Conservation (phyloP, 1,140 invertebrate genomes). For the Phymastichus coffea region DNA sequence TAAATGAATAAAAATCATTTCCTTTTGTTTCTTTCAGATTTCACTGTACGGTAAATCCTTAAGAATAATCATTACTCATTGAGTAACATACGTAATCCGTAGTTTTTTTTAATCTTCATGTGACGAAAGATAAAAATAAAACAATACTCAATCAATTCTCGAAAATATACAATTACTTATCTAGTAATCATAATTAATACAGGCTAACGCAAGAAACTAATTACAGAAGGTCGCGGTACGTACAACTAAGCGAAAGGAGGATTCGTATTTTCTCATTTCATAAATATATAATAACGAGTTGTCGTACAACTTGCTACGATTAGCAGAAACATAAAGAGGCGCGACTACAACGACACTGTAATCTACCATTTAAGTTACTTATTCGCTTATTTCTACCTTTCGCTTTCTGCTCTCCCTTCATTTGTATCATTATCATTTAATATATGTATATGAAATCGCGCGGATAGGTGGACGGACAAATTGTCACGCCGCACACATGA, state of each 20-base stretch:
- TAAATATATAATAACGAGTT: conserved; percentile 25
- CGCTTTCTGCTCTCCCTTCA: not conserved
- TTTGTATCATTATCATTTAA: not conserved
- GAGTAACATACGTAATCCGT: not conserved
- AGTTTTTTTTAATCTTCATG: not conserved
- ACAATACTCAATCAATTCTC: no score
- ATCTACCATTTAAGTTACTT: conserved; percentile 10
- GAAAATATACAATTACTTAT: not conserved
- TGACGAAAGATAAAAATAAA: conserved; percentile 1
- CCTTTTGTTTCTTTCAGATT: conserved; percentile 4
- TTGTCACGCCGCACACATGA: conserved; percentile 10
- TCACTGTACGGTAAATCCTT: conserved; percentile 27
- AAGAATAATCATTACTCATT: conserved; percentile 14
- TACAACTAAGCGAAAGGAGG: conserved; percentile 32
- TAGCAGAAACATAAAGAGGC: conserved; percentile 34
- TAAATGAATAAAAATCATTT: not conserved
- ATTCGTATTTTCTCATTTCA: conserved; percentile 19
- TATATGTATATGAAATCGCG: conserved; percentile 19
- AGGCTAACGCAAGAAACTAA: not conserved
- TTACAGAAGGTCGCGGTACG: conserved; percentile 30
- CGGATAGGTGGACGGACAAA: conserved; percentile 21
- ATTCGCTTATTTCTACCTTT: not conserved
- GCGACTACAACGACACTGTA: conserved; percentile 28
- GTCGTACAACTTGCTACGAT: conserved; percentile 16
- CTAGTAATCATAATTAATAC: not conserved